Base-by-base conservation (phyloP, 2,797 vertebrate species). In the Anolis apletophallus region DNA sequence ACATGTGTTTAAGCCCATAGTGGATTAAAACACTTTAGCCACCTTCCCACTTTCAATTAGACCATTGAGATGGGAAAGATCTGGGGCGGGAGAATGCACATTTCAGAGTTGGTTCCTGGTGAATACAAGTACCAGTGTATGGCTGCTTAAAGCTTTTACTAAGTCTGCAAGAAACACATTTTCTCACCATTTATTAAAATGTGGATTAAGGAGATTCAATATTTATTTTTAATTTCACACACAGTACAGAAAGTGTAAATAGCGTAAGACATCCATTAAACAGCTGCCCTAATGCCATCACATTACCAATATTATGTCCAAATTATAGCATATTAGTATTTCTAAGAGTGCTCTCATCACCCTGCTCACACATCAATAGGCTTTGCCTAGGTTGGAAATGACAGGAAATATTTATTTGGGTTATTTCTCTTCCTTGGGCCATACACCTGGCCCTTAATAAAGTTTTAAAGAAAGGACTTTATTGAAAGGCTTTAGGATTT, bases 201-300 rank as follows among this genome's bases (percentile, higher is more conserved):
- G 64, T 72, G 88, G 90, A 90, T 94, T 93, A 89, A 76, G 83
- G 88, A 91, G 57, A 69, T 17, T 7, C 91, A 91, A 85, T 91
- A 88, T 90, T 93, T 90, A n/a, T 86, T 88, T 93, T 88, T 92
- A 88, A 88, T 88, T 84, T 88, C 80, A 76, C 46, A 59, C 79
- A 64, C 79, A 86, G 72, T 73, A 32, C 87, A 76, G 77, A 88
- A 73, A 36, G 4, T 29, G 2, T 80, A 77, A 77, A 54, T 12
- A 40, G 14, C 73, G 57, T 69, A 32, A 80, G 36, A 75, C n/a
- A 74, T 83, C 90, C 88, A 91, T 93, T 91, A 94, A 86, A 84
- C 64, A 46, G 52, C 75, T 86, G 59, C 78, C 80, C 17, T 91
- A 91, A 94, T 88, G 78, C 82, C 34, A 79, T 92, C 93, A 91